These are phyloP conservation scores for Spodoptera litura DNA, from an alignment of 1,140 invertebrate species.

Conservation along the genomic window DNA sequence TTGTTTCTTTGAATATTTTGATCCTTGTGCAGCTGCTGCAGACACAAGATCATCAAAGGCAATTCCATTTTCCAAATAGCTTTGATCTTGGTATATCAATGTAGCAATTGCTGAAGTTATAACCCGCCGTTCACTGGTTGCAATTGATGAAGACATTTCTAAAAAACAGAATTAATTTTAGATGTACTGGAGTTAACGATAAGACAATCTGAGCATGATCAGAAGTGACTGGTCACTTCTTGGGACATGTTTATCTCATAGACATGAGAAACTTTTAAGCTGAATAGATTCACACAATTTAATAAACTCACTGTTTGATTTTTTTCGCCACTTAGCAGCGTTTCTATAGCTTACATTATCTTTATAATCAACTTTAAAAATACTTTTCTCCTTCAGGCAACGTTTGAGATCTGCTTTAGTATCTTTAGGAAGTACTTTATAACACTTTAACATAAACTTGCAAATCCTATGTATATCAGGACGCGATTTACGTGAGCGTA, in stretches of 20 bases:
- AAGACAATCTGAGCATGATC: neutral
- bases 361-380: conserved; percentile 95
- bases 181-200: neutral
- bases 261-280: neutral
- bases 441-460: conserved; percentile 91
- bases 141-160: conserved; percentile 77
- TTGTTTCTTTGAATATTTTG: conserved; percentile 88
- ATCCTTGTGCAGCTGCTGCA: conserved; percentile 88
- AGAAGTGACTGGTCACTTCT: conserved; percentile 1
- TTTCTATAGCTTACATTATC: conserved; percentile 94
- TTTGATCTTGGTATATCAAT: conserved; percentile 89
- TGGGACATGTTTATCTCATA: neutral
- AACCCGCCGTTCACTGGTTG: conserved; percentile 81
- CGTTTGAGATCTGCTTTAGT: conserved; percentile 91
- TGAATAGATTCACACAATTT: conserved; percentile 18
- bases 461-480: conserved; percentile 94
- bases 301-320: conserved; percentile 73
- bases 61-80: conserved; percentile 90
- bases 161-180: conserved; percentile 40
- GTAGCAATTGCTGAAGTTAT: conserved; percentile 90
- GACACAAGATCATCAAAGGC: conserved; percentile 88
- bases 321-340: conserved; percentile 90
- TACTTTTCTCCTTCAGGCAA: conserved; percentile 91
- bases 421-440: conserved; percentile 90
- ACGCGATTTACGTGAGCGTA: conserved; percentile 92